Evolutionary conservation across 2,888 invertebrate genomes (phyloP).

Genomic region (Pyrgus malvae): DNA sequence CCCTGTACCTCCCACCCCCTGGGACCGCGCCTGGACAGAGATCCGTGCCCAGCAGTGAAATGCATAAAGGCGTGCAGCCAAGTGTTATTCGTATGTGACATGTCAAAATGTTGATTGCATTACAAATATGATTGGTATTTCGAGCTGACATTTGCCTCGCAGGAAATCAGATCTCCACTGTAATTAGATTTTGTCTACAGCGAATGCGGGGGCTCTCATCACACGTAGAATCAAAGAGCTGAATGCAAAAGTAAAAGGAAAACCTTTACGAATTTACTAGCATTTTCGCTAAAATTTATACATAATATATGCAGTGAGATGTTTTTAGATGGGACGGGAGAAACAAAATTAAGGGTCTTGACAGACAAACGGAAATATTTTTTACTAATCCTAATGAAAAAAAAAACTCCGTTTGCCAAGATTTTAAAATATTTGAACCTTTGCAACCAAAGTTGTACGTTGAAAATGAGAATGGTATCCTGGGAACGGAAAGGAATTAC

Average conservation of each 20-base stretch:
- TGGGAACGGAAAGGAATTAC: conserved; percentile 38
- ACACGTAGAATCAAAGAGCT: conserved; percentile 10
- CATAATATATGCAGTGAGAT: no score
- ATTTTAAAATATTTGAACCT: no score
- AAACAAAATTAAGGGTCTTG: no score
- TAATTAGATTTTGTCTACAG: conserved; percentile 20
- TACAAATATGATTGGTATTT: conserved; percentile 22
- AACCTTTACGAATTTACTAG: no score
- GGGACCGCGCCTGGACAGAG: no score
- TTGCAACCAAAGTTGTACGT: background rate
- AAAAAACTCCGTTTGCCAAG: no score
- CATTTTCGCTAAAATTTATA: no score
- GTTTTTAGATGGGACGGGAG: no score
- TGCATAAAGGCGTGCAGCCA: background rate
- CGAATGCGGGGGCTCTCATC: conserved; percentile 12
- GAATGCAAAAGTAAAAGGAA: background rate
- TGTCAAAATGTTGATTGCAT: conserved; percentile 14
- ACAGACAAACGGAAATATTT: no score
- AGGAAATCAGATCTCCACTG: conserved; percentile 13
- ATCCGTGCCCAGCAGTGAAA: no score
- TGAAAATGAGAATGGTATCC: conserved; percentile 21
- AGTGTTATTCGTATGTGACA: background rate
- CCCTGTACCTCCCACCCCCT: no score
- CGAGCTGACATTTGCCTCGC: conserved; percentile 20
- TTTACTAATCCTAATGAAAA: no score